phyloP scores from a whole-genome alignment of 2,888 invertebrate genomes.

The Tetrapedia diversipes region DNA sequence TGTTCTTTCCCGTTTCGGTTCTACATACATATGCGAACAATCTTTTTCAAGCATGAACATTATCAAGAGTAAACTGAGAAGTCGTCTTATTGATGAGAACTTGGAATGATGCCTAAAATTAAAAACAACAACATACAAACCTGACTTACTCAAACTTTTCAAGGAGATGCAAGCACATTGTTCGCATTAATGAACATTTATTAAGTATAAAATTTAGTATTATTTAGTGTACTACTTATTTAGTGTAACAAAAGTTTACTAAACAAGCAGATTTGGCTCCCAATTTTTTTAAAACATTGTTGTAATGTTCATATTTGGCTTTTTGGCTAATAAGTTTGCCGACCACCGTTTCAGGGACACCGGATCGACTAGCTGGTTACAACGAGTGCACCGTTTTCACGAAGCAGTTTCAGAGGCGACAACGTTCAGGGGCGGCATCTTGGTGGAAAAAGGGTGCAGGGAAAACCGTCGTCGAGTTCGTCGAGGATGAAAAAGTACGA shows the following conservation, averaged over 20 bases:
- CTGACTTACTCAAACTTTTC: slow-evolving; percentile 54
- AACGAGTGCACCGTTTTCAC: slow-evolving; percentile 9
- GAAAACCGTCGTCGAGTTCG: slow-evolving; percentile 55
- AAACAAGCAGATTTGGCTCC: background rate
- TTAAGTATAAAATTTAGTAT: background rate
- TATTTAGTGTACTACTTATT: slow-evolving; percentile 2
- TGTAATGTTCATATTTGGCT: no score
- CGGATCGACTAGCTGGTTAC: no score
- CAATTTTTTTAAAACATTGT: no score
- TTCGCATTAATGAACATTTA: slow-evolving; percentile 15
- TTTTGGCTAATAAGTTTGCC: no score
- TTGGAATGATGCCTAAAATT: slow-evolving; percentile 60
- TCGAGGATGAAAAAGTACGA: slow-evolving; percentile 75
- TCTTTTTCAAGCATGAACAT: slow-evolving; percentile 51
- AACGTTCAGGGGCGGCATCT: background rate
- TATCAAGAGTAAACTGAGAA: slow-evolving; percentile 63
- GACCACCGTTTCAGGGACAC: no score
- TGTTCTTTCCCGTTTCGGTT: slow-evolving; percentile 9
- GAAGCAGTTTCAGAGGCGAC: background rate
- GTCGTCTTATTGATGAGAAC: slow-evolving; percentile 61
- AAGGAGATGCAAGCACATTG: slow-evolving; percentile 62
- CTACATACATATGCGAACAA: slow-evolving; percentile 25
- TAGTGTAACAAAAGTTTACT: background rate
- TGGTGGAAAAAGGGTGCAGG: slow-evolving; percentile 27
- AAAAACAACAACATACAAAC: slow-evolving; percentile 57